A percentile compares a stretch with the other conserved stretches of the same genome.
Evolutionary conservation across 2,888 invertebrate genomes (phyloP).

Genomic region (Drosophila pseudotalamancana): DNA sequence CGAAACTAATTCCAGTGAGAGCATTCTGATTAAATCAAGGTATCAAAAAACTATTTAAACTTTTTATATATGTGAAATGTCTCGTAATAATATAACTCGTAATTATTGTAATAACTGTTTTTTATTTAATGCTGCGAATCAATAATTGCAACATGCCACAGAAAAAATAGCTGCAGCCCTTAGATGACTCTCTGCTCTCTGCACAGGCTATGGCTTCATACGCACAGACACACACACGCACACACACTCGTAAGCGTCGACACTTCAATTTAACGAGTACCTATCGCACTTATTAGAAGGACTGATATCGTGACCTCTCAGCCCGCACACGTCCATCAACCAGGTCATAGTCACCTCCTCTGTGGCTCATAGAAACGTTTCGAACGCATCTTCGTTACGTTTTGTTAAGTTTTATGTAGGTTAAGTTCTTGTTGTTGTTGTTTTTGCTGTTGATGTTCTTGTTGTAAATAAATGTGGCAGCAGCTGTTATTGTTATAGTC

Average conservation of each 20-base stretch:
- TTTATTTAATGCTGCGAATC: background rate
- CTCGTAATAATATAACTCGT: too few species aligned
- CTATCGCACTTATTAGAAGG: conserved; percentile 52
- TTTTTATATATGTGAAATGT: too few species aligned
- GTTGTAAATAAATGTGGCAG: conserved; percentile 20
- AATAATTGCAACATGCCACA: conserved; percentile 30
- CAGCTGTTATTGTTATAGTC: conserved; percentile 38
- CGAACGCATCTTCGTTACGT: conserved; percentile 54
- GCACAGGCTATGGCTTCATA: too few species aligned
- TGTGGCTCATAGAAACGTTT: conserved; percentile 27
- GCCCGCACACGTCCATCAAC: too few species aligned
- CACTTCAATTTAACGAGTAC: conserved; percentile 56
- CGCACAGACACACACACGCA: background rate
- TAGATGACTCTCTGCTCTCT: too few species aligned
- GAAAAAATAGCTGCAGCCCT: background rate
- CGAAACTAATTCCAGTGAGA: too few species aligned
- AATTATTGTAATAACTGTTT: too few species aligned
- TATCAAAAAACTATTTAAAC: too few species aligned
- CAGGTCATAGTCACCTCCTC: conserved; percentile 31
- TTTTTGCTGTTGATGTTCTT: conserved; percentile 16
- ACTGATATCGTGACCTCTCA: conserved; percentile 28
- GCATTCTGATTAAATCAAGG: too few species aligned
- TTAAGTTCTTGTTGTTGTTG: conserved; percentile 39
- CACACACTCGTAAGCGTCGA: conserved; percentile 22
- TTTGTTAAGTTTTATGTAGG: conserved; percentile 61